phyloP scores from a whole-genome alignment of 2,888 invertebrate genomes.

The Glaucopsyche alexis region DNA sequence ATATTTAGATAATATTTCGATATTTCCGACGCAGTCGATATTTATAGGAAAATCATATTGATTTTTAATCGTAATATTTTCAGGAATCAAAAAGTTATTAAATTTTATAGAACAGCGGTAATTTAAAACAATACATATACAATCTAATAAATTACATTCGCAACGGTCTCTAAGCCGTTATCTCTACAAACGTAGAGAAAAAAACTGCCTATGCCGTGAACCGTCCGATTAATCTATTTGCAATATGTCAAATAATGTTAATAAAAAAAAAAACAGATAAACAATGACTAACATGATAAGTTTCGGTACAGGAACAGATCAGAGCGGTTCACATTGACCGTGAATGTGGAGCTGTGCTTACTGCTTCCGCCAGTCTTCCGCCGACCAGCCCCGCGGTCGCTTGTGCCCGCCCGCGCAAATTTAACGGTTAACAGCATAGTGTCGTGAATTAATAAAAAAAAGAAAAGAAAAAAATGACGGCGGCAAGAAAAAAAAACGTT shows the following conservation, averaged over 20 bases:
- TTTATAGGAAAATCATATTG: not conserved
- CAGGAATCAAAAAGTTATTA: too few species aligned
- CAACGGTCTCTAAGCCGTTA: not conserved
- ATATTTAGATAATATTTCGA: too few species aligned
- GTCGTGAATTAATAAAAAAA: slow-evolving; percentile 38
- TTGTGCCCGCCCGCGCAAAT: slow-evolving; percentile 57
- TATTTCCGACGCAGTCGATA: not conserved
- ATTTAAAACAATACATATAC: not conserved
- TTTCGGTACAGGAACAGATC: slow-evolving; percentile 47
- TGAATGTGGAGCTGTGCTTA: slow-evolving; percentile 48
- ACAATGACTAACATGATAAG: slow-evolving; percentile 34
- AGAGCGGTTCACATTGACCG: slow-evolving; percentile 63
- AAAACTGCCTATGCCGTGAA: not conserved
- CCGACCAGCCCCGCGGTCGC: slow-evolving; percentile 61
- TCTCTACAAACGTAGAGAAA: not conserved
- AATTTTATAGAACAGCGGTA: too few species aligned
- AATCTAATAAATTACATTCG: not conserved
- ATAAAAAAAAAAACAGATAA: slow-evolving; percentile 20
- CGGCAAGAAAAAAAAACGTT: slow-evolving; percentile 59
- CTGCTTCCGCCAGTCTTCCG: slow-evolving; percentile 56
- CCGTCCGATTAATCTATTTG: not conserved
- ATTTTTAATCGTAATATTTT: too few species aligned
- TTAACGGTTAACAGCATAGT: slow-evolving; percentile 42
- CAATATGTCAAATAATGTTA: not conserved
- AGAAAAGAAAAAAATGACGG: slow-evolving; percentile 44